These are phyloP conservation scores for Amphiprion ocellaris DNA, from an alignment of 2,113 vertebrate species.

Conservation along the genomic window DNA sequence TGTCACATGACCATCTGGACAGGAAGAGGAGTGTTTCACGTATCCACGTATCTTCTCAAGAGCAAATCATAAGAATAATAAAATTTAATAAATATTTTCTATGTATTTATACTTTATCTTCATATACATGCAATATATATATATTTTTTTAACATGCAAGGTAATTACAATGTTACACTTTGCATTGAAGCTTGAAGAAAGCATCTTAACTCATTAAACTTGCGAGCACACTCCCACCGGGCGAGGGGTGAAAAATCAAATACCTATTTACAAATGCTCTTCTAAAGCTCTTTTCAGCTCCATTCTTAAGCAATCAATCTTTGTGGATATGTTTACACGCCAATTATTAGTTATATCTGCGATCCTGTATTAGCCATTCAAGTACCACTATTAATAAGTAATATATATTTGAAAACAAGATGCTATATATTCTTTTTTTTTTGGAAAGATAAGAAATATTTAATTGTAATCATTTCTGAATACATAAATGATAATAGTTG, in stretches of 20 bases:
- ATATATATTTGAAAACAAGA: slow-evolving; percentile 41
- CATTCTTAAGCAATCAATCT: slow-evolving; percentile 11
- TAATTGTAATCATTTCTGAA: slow-evolving; percentile 9
- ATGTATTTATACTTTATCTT: slow-evolving; percentile 54
- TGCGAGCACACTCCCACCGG: not conserved
- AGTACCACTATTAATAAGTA: slow-evolving; percentile 52
- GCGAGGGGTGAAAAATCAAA: slow-evolving; percentile 10
- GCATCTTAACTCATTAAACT: slow-evolving; percentile 30
- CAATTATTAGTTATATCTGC: slow-evolving; percentile 22
- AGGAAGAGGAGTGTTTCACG: slow-evolving; percentile 61
- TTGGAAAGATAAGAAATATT: slow-evolving; percentile 33
- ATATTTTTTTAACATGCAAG: slow-evolving; percentile 77
- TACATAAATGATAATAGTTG: slow-evolving; percentile 35
- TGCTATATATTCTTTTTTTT: slow-evolving; percentile 8
- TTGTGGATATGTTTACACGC: slow-evolving; percentile 45
- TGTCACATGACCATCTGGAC: slow-evolving; percentile 75
- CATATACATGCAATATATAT: slow-evolving; percentile 64
- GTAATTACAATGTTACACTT: slow-evolving; percentile 67
- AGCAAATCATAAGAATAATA: slow-evolving; percentile 64
- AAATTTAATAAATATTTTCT: slow-evolving; percentile 66
- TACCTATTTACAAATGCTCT: slow-evolving; percentile 64
- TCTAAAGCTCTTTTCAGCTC: slow-evolving; percentile 48
- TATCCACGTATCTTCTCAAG: slow-evolving; percentile 56
- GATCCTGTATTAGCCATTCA: slow-evolving; percentile 47
- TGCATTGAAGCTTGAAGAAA: slow-evolving; percentile 65